Percentiles rank a stretch among this genome's conserved stretches.
Evolutionary conservation across 2,888 invertebrate species (phyloP).

Genomic region (Drosophila mimetica): DNA sequence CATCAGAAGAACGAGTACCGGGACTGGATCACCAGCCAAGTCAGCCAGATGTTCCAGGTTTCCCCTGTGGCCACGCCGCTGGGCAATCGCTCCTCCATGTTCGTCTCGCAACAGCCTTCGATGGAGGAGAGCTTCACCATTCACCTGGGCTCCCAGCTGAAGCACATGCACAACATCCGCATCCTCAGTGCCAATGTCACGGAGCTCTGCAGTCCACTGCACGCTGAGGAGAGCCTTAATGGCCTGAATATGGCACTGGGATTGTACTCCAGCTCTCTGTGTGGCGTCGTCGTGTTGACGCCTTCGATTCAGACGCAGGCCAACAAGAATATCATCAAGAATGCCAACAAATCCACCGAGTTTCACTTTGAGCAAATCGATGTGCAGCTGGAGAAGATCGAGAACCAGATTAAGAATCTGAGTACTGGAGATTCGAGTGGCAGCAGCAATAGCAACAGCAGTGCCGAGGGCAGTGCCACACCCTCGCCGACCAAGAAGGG

Average conservation of each 20-base stretch:
- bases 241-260: constrained; percentile 95
- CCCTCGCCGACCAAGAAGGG: constrained; percentile 82
- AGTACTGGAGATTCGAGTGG: constrained; percentile 61
- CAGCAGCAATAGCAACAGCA: constrained; percentile 49
- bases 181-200: constrained; percentile 93
- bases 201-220: constrained; percentile 89
- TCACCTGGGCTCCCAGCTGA: constrained; percentile 98
- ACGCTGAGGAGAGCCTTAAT: constrained; percentile 84
- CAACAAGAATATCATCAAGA: constrained; percentile 83
- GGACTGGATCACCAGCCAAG: constrained; percentile 90
- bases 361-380: constrained; percentile 93
- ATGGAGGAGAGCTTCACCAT: constrained; percentile 99
- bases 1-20: constrained; percentile 94
- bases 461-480: constrained; percentile 61
- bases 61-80: constrained; percentile 81
- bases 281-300: constrained; percentile 93
- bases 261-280: constrained; percentile 95
- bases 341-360: constrained; percentile 90
- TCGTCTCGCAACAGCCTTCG: constrained; percentile 84
- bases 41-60: constrained; percentile 82
- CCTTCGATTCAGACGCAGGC: constrained; percentile 83
- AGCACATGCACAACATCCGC: constrained; percentile 98
- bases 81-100: constrained; percentile 84
- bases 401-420: constrained; percentile 85
- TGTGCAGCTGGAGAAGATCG: constrained; percentile 91